Evolutionary conservation across 2,888 invertebrate genomes (phyloP).

Genomic region (Cepaea hortensis): DNA sequence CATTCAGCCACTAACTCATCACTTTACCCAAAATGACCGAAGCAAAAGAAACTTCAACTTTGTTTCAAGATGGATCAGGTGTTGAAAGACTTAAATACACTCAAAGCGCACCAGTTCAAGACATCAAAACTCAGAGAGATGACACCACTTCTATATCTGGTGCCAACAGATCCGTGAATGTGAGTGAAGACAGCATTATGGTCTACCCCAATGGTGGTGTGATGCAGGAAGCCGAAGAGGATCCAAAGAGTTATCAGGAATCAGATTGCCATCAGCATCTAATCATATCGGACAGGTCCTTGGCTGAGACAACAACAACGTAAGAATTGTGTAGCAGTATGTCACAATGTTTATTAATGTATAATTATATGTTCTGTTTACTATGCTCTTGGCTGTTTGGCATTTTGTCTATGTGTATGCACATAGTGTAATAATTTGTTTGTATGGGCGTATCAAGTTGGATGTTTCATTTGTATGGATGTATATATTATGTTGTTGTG

Average conservation of each 20-base stretch:
- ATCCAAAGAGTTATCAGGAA: neutral
- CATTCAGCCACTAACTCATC: neutral
- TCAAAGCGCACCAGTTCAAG: neutral
- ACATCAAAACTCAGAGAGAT: neutral
- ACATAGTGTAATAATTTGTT: too few relatives aligned
- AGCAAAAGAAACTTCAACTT: conserved; percentile 9
- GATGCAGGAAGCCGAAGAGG: conserved; percentile 12
- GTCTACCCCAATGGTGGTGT: conserved; percentile 19
- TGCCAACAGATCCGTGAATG: neutral
- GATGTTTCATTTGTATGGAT: too few relatives aligned
- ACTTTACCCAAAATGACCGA: neutral
- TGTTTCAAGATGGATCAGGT: neutral
- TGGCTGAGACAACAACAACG: conserved; percentile 27
- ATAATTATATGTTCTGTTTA: too few relatives aligned
- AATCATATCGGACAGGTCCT: conserved; percentile 11
- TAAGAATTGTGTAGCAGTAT: neutral
- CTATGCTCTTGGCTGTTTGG: too few relatives aligned
- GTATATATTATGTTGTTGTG: too few relatives aligned
- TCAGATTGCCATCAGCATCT: neutral
- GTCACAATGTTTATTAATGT: too few relatives aligned
- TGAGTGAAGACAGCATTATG: neutral
- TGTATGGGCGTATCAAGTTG: too few relatives aligned
- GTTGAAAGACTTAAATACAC: neutral
- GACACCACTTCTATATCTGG: neutral
- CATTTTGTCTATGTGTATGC: too few relatives aligned